A percentile compares a stretch with the other conserved stretches of the same genome.
phyloP scores from a whole-genome alignment of 2,797 vertebrate genomes.

The Sciaenops ocellatus region DNA sequence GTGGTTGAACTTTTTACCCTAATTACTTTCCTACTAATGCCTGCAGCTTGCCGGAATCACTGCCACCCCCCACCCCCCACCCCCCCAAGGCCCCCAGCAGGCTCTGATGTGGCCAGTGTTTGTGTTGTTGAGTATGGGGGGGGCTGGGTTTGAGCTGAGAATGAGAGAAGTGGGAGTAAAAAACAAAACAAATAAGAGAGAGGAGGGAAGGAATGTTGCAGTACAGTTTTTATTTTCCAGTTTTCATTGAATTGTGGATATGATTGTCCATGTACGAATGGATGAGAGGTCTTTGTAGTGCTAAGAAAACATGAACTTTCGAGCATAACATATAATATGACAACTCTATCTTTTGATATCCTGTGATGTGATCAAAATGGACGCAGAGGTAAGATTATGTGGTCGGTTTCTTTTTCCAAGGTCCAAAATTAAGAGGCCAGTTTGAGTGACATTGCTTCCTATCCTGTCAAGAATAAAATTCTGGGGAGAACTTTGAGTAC shows the following conservation, averaged over 20 bases:
- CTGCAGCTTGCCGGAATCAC: slow-evolving; percentile 94
- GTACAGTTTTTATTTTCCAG: slow-evolving; percentile 70
- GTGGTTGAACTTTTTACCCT: slow-evolving; percentile 99
- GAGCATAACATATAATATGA: neutral
- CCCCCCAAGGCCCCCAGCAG: slow-evolving; percentile 89
- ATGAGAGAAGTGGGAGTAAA: slow-evolving; percentile 25
- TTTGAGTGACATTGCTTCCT: neutral
- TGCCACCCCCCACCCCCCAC: slow-evolving; percentile 88
- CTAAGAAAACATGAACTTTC: neutral
- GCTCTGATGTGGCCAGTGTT: slow-evolving; percentile 94
- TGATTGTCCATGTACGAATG: neutral
- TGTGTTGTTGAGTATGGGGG: slow-evolving; percentile 91
- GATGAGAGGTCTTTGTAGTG: neutral
- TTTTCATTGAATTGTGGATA: slow-evolving; percentile 17
- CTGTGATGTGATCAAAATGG: neutral
- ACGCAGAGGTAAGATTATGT: neutral
- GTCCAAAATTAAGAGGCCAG: neutral
- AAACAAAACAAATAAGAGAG: slow-evolving; percentile 43
- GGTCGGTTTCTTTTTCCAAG: neutral
- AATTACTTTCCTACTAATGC: slow-evolving; percentile 95
- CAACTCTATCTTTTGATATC: neutral
- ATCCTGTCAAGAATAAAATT: neutral
- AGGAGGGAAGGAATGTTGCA: slow-evolving; percentile 69
- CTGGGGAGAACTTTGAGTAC: neutral
- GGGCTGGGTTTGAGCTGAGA: slow-evolving; percentile 77